Evolutionary conservation across 2,797 vertebrate species (phyloP), one percentile per base, ranked within the genome.

Genomic region (Muscicapa striata): DNA sequence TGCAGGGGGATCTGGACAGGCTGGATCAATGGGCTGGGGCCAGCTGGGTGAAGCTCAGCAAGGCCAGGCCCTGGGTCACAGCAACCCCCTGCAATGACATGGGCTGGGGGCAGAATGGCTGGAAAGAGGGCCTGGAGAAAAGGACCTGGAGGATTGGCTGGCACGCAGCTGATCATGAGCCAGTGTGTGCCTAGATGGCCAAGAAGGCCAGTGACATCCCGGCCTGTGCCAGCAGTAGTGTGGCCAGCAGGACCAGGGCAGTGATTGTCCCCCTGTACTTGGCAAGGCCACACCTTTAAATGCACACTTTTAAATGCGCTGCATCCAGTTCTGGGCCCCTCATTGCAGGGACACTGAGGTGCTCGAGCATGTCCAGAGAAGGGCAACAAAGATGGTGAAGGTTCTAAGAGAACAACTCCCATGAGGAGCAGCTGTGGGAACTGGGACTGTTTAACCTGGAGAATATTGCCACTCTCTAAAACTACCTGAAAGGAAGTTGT

Each of bases 251-350:
- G 11, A 57, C 2, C 32, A 49, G 27, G 15, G 23, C 24, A 62
- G 19, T 0, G 13, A 62, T 43, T 10, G 4, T 9, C 2, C 4
- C 14, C 7, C 22, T 43, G 32, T 18, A 18, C 23, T 69, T 0
- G 0, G 15, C 15, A 15, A 55, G 4, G 27, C 13, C 23, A 7
- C 13, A 10, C 3, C 14, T 30, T 9, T 11, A n/a, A 36, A 36
- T 36, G 36, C 36, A 36, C 36, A 36, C 8, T 9, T 36, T 36
- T 36, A 36, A 36, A 36, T 36, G 23, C 15, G 4, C 6, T 43
- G 15, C 29, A 4, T 29, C 11, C 27, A 30, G 4, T 57, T 49
- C 23, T 76, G 20, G 20, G 7, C 6, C 16, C 5, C 11, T 57
- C n/a, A 29, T 5, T 43, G 29, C 20, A 29, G 8, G 16, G n/a